phyloP scores from a whole-genome alignment of 2,797 vertebrate species.

The Coracias cyanogaster region DNA sequence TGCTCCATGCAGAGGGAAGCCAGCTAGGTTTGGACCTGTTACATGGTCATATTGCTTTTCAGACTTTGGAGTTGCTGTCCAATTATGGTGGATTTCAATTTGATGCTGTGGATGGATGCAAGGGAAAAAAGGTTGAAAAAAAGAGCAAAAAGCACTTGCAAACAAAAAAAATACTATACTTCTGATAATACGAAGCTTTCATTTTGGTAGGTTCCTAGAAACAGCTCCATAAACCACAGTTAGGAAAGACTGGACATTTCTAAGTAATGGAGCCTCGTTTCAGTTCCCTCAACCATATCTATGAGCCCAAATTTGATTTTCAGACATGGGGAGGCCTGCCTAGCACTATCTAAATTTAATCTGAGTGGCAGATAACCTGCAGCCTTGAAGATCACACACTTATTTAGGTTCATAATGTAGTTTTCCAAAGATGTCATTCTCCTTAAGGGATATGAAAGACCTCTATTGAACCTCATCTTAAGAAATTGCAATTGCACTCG shows the following conservation, averaged over 20 bases:
- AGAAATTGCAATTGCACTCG: not conserved
- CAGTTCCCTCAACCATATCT: not conserved
- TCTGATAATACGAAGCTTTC: not conserved
- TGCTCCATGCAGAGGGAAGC: not conserved
- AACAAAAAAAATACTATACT: not conserved
- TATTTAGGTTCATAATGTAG: not conserved
- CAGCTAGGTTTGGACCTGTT: not conserved
- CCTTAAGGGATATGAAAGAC: fast-evolving
- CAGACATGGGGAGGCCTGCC: not conserved
- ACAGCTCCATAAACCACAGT: not conserved
- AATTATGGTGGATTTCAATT: not conserved
- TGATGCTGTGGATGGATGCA: not conserved
- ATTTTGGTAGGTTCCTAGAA: not conserved
- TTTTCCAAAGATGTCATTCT: not conserved
- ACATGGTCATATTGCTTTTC: fast-evolving
- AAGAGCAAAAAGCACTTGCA: not conserved
- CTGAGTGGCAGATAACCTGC: not conserved
- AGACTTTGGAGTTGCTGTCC: not conserved
- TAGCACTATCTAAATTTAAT: not conserved
- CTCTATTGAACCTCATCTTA: not conserved
- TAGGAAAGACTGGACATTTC: not conserved
- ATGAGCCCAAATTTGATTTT: conserved; percentile 1
- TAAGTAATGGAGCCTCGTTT: not conserved
- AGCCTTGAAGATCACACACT: not conserved
- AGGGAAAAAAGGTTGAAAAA: not conserved